These are phyloP conservation scores for Pteruthius melanotis DNA, from an alignment of 2,113 vertebrate species.

Conservation along the genomic window DNA sequence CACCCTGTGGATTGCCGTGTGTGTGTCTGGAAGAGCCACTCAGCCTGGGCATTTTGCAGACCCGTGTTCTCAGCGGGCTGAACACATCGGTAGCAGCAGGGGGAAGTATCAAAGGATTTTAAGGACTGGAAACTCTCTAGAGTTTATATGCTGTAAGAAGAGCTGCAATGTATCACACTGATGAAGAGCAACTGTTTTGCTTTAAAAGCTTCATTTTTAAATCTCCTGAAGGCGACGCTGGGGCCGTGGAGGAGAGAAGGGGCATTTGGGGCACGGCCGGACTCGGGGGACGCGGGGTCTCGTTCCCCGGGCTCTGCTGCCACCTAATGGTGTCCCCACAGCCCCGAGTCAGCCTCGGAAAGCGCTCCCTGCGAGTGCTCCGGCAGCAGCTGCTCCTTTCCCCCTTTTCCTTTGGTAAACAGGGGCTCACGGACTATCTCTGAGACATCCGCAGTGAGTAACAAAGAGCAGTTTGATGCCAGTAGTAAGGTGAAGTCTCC, in stretches of 20 bases:
- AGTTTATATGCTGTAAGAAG: background rate
- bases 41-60: background rate
- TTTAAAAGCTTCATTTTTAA: background rate
- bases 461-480: rapidly evolving
- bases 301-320: slow-evolving; percentile 22
- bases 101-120: background rate
- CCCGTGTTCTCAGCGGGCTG: background rate
- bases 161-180: rapidly evolving
- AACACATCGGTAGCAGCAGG: rapidly evolving
- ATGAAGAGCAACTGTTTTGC: background rate
- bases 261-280: background rate
- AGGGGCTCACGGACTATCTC: rapidly evolving
- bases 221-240: rapidly evolving
- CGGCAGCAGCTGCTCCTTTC: rapidly evolving
- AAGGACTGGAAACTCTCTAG: background rate
- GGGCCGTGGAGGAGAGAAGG: rapidly evolving
- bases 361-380: rapidly evolving
- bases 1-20: background rate
- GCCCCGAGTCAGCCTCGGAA: rapidly evolving
- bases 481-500: too few species aligned
- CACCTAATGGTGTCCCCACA: background rate
- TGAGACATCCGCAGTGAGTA: rapidly evolving
- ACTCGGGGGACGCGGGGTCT: background rate
- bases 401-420: rapidly evolving
- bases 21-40: background rate